Evolutionary conservation across 2,113 vertebrate species (phyloP).

Genomic region (Sisor rabdophorus): DNA sequence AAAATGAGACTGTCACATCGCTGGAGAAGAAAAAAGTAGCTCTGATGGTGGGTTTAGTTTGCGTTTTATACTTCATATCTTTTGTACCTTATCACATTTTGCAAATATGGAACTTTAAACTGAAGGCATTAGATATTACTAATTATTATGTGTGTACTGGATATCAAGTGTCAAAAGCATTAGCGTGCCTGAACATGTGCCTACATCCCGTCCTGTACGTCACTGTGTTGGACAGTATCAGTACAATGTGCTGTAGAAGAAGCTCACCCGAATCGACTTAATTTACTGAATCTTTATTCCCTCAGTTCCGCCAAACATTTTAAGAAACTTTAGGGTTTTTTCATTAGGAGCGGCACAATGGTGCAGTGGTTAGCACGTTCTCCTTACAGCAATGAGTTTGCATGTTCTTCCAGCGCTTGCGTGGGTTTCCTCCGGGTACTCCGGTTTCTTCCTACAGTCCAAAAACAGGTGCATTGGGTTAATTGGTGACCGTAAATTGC

Average conservation of each 20-base stretch:
- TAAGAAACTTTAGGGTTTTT: no score
- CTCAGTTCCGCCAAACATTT: background rate
- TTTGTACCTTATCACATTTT: conserved; percentile 78
- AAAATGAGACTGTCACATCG: conserved; percentile 56
- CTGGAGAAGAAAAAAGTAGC: conserved; percentile 70
- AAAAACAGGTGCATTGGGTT: no score
- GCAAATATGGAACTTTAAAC: conserved; percentile 53
- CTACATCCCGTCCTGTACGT: conserved; percentile 79
- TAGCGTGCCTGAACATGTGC: conserved; percentile 78
- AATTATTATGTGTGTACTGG: background rate
- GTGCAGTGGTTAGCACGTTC: no score
- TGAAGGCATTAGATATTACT: fast-evolving
- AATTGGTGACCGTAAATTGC: no score
- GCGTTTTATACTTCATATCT: conserved; percentile 70
- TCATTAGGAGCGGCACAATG: no score
- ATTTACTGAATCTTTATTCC: background rate
- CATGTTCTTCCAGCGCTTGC: no score
- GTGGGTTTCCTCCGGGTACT: no score
- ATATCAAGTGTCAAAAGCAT: conserved; percentile 69
- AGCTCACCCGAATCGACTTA: background rate
- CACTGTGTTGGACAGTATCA: conserved; percentile 68
- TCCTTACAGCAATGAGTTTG: no score
- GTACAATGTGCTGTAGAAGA: conserved; percentile 56
- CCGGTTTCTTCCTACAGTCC: no score
- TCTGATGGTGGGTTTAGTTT: conserved; percentile 61